These are phyloP conservation scores for Drosophila percnosoma DNA, from an alignment of 2,888 invertebrate species.

Conservation along the genomic window DNA sequence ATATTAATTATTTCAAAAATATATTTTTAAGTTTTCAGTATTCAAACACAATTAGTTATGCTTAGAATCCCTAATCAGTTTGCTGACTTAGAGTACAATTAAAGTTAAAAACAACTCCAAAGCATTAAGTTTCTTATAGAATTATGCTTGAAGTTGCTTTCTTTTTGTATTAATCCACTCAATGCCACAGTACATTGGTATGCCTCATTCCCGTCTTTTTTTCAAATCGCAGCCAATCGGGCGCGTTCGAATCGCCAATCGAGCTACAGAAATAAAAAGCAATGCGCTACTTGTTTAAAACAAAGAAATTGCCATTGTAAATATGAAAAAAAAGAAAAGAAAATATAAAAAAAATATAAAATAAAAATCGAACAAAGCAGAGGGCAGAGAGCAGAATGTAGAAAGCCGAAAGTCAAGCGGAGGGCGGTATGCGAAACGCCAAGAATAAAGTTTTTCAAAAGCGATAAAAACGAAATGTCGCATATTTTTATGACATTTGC, in stretches of 20 bases:
- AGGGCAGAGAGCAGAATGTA: conserved; percentile 25
- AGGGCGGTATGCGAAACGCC: conserved; percentile 49
- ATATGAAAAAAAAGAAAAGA: conserved; percentile 63
- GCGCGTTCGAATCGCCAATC: conserved; percentile 77
- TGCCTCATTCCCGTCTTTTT: conserved; percentile 19
- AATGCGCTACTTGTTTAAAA: conserved; percentile 81
- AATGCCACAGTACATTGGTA: conserved; percentile 28
- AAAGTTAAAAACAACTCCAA: background rate
- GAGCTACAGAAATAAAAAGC: conserved; percentile 75
- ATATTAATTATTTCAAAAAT: too few relatives aligned
- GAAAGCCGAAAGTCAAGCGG: conserved; percentile 47
- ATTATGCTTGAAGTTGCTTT: background rate
- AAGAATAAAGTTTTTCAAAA: conserved; percentile 84
- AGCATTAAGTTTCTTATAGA: background rate
- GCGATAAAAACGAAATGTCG: conserved; percentile 85
- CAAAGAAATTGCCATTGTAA: conserved; percentile 80
- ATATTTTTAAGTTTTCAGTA: too few relatives aligned
- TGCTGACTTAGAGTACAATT: background rate
- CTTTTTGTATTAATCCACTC: background rate
- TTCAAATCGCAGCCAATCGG: conserved; percentile 76
- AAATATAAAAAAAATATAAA: conserved; percentile 59
- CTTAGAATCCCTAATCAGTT: background rate
- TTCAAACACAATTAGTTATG: background rate
- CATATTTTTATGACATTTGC: conserved; percentile 85
- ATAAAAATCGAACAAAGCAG: conserved; percentile 39